Evolutionary conservation across 2,797 vertebrate species (phyloP).

Genomic region (Stomatorhinus walkeri): DNA sequence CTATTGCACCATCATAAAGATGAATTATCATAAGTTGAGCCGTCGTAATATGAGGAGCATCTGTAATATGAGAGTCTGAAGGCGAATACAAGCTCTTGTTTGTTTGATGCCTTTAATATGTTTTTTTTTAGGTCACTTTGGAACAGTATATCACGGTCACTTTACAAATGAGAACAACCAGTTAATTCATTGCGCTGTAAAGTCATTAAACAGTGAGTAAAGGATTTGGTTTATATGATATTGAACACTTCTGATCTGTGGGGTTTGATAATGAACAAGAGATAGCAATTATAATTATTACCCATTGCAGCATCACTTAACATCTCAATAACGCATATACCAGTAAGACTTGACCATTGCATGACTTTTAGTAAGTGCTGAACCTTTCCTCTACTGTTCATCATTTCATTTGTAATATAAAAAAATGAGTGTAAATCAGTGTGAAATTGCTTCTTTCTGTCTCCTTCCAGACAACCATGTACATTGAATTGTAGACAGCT

Average conservation of each 20-base stretch:
- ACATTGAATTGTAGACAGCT: background rate
- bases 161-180: slow-evolving; percentile 66
- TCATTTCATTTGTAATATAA: background rate
- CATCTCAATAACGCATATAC: background rate
- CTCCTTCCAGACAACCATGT: background rate
- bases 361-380: background rate
- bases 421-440: background rate
- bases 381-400: background rate
- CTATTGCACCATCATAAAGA: background rate
- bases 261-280: background rate
- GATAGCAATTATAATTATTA: background rate
- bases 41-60: background rate
- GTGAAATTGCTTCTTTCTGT: background rate
- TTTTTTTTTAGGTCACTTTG: slow-evolving; percentile 74
- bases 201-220: slow-evolving; percentile 80
- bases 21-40: background rate
- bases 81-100: background rate
- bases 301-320: background rate
- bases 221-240: background rate
- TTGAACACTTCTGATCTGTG: background rate
- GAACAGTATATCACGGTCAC: slow-evolving; percentile 83
- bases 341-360: background rate
- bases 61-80: background rate
- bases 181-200: slow-evolving; percentile 76
- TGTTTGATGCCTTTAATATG: background rate